A percentile compares a stretch with the other conserved stretches of the same genome.
These are phyloP conservation scores for Saturnia japonica DNA, from an alignment of 2,888 invertebrate species.

Conservation along the genomic window DNA sequence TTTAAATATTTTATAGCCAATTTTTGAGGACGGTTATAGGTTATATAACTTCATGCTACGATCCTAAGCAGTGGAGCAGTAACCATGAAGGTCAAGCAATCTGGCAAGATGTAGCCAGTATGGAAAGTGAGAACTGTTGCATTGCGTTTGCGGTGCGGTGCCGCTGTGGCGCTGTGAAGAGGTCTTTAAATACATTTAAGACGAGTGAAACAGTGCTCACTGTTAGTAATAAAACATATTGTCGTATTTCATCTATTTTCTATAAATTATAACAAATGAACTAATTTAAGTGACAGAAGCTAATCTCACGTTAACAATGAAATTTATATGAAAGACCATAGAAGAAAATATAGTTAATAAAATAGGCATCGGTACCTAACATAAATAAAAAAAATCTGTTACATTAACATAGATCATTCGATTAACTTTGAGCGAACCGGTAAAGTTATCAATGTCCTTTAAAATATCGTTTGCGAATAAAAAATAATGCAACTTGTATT, in stretches of 20 bases:
- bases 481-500: constrained; percentile 16
- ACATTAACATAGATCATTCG: not conserved
- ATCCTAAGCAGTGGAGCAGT: too few relatives aligned
- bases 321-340: not conserved
- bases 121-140: too few relatives aligned
- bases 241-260: not conserved
- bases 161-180: too few relatives aligned
- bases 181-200: too few relatives aligned
- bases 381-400: not conserved
- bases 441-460: constrained; percentile 2
- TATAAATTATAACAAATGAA: not conserved
- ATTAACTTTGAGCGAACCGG: constrained; percentile 5
- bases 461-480: not conserved
- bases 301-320: not conserved
- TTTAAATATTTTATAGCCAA: too few relatives aligned
- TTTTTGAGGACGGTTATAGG: too few relatives aligned
- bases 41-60: too few relatives aligned
- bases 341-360: not conserved
- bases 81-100: too few relatives aligned
- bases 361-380: not conserved
- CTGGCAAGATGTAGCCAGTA: too few relatives aligned
- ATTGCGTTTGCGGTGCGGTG: too few relatives aligned
- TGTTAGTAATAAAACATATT: too few relatives aligned
- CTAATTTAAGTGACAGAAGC: not conserved
- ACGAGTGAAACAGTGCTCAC: too few relatives aligned